Evolutionary conservation across 2,113 vertebrate genomes (phyloP).

Genomic region (Albula goreensis): DNA sequence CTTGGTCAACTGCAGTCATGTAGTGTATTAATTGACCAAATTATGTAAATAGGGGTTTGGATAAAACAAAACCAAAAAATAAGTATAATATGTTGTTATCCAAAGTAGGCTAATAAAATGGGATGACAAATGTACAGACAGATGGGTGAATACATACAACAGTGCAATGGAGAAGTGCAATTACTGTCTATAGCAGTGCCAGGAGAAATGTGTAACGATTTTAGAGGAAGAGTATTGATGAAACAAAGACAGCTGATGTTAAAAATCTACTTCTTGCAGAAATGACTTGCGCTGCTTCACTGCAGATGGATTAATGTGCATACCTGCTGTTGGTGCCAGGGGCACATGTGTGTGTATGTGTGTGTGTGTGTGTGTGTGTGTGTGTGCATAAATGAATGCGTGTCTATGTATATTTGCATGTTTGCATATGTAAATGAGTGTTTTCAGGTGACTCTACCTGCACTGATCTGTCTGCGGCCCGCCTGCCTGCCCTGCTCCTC

Average conservation of each 20-base stretch:
- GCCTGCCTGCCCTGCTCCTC: slow-evolving; percentile 53
- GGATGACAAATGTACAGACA: no score
- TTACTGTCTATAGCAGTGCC: no score
- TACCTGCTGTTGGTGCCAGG: neutral
- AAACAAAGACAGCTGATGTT: neutral
- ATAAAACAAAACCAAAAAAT: neutral
- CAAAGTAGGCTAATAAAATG: no score
- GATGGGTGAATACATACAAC: neutral
- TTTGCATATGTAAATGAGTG: neutral
- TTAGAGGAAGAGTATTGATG: neutral
- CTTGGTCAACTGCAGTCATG: neutral
- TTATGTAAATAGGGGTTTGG: neutral
- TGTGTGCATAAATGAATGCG: neutral
- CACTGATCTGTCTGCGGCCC: slow-evolving; percentile 50
- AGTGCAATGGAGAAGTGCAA: neutral
- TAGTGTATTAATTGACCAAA: neutral
- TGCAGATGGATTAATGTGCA: neutral
- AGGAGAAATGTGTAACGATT: neutral
- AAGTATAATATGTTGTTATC: no score
- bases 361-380: neutral
- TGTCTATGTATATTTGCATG: neutral
- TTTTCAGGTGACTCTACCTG: neutral
- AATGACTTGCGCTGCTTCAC: neutral
- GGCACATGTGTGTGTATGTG: neutral
- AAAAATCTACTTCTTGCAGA: neutral